Base-by-base conservation (phyloP, 2,113 vertebrate genomes). In the Oceanodroma tethys region DNA sequence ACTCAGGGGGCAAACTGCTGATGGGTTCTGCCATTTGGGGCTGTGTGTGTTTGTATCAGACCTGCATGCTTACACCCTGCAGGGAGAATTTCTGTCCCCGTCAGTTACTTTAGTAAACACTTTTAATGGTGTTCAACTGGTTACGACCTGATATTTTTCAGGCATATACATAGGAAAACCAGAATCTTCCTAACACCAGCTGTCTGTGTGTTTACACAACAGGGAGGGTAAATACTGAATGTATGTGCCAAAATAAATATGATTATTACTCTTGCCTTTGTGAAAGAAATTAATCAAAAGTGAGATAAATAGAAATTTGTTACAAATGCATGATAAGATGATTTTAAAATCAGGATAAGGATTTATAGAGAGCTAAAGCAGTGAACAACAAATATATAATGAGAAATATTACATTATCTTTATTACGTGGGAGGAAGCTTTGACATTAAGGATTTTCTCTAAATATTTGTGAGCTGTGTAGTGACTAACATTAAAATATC, bases 361-460 rank as follows among this genome's bases (percentile, higher is more conserved):
- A 93, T 82, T 97, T 95, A 90, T 26, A 83, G 43, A 92, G 55
- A 83, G 43, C 36, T 56, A 87, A 80, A 59, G 43, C 40, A 86
- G 23, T 94, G 86, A 97, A 96, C 86, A 97, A 95, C 67, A 96
- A 86, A 97, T 86, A 90, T 32, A 74, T 66, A 63, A 96, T 86
- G 42, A 85, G 66, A 86, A 95, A 78, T 85, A 96, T 73, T 94
- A 93, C 94, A 91, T 98, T 90, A 88, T 55, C 36, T 76, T 83
- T 83, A 45, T 93, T 93, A 72, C 56, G 86, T 67, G 66, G 47
- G 62, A 93, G 50, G 47, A 94, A 91, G 29, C 9, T 72, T 97
- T 96, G 79, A 90, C 62, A 94, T 95, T 91, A 98, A 91, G 43
- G 53, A 94, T 92, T 97, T 97, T 96, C 91, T 97, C 79, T 42